Evolutionary conservation across 2,113 vertebrate genomes (phyloP), one percentile per base, ranked within the genome.

Genomic region (Sciurus niger): DNA sequence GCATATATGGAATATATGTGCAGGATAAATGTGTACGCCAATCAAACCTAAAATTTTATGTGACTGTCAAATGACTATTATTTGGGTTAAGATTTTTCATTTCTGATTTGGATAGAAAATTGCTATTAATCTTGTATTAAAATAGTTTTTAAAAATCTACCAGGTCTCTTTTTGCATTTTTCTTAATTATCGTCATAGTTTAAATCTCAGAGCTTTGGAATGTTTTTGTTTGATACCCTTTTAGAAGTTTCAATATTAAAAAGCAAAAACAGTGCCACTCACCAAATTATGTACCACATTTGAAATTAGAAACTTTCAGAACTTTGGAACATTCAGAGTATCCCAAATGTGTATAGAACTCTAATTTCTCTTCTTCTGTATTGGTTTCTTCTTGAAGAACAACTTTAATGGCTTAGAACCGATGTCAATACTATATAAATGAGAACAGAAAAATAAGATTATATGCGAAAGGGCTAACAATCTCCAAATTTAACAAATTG

Each of bases 121-220:
- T 98, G 97, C 96, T 98, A 98, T 97, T 98, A 97, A 97, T 97
- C 97, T 97, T 98, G 97, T 98, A 98, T 98, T 97, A 98, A 98
- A 98, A 98, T 98, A 97, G 98, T 98, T 98, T 97, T 97, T 55
- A 97, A 97, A 97, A 97, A 97, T 96, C 96, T 68, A 91, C 92
- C 90, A 25, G 72, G 94, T 88, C 78, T 68, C 89, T 92, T 90
- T 94, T 82, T 97, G 84, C 34, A 93, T 97, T 94, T 63, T 96
- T 97, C 68, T 98, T 92, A 74, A 94, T 82, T 63, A 74, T 53
- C 82, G 46, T 78, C 25, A n/a, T 53, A 84, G 67, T 84, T 46
- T 80, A 93, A 25, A 58, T 77, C 94, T 74, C 53, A 70, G 48
- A 84, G 17, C 24, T 86, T 80, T 79, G 14, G 2, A 68, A 30